These are phyloP conservation scores for Apis dorsata DNA, from an alignment of 1,140 invertebrate species.

Conservation along the genomic window DNA sequence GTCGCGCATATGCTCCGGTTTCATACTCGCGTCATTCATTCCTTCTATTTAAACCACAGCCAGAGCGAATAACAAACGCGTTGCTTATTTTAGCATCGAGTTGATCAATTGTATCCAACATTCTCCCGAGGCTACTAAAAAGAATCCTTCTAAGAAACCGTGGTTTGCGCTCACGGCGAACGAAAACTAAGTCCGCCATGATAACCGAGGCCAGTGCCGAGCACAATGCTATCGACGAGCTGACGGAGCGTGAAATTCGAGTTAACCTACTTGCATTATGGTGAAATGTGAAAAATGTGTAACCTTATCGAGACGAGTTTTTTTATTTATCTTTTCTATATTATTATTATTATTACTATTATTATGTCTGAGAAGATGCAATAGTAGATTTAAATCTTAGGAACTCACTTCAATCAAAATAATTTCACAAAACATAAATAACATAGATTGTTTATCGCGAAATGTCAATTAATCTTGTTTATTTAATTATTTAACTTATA, in stretches of 20 bases:
- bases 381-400: too few relatives aligned
- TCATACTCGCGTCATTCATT: slow-evolving; percentile 7
- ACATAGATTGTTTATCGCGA: too few relatives aligned
- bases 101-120: slow-evolving; percentile 5
- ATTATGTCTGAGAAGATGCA: too few relatives aligned
- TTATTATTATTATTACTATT: too few relatives aligned
- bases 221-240: slow-evolving; percentile 20
- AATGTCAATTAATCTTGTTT: too few relatives aligned
- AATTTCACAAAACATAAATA: too few relatives aligned
- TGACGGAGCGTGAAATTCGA: slow-evolving; percentile 33
- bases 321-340: too few relatives aligned
- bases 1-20: not conserved
- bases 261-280: not conserved
- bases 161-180: not conserved
- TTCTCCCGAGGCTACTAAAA: not conserved
- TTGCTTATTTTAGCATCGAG: not conserved
- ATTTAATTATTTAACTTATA: too few relatives aligned
- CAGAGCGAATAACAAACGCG: not conserved
- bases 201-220: not conserved
- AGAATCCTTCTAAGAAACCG: slow-evolving; percentile 4
- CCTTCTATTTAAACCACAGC: not conserved
- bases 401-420: too few relatives aligned
- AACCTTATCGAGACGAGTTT: not conserved
- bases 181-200: not conserved
- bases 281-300: not conserved